Base-by-base conservation (phyloP, 2,797 vertebrate species). In the Phylloscopus collybita region DNA sequence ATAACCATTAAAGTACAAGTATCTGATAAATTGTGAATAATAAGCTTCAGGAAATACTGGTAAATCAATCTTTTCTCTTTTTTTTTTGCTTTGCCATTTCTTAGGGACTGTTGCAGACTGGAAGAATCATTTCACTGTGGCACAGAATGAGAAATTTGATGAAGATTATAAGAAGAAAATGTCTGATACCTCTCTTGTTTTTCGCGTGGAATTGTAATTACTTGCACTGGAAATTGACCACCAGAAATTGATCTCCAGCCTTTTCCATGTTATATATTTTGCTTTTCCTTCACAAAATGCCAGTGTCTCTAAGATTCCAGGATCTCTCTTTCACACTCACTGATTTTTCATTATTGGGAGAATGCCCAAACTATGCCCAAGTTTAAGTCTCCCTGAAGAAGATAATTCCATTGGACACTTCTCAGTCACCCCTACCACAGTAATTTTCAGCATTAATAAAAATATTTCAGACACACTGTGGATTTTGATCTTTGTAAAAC, bases 121-220 rank as follows among this genome's bases (percentile, higher is more conserved):
- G 98, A 98, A 98, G 93, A 98, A 97, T 72, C 57, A 98, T 80
- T 98, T 98, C 94, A 98, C 98, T 10, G 97, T 98, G 82, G 96
- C 98, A 79, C 97, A 98, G 80, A 98, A 97, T 80, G 81, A 97
- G 86, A 97, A 45, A 87, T 98, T 98, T 94, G 96, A 98, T 86
- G 83, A 97, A 72, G 96, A 97, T 66, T 98, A 98, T 40, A 95
- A 75, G 75, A 92, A 94, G 81, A 97, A 98, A 84, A 98, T 98
- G 98, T 64, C 95, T 83, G 95, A 94, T 69, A 97, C 67, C 6
- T 95, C 97, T 60, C 90, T 98, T 71, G 91, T 86, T 80, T 98
- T 98, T 84, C 95, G 95, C 21, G 73, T 1, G 0, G 97, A 98
- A 89, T 57, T 98, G 57, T 98, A 84, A 98, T 70, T 59, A 91